Base-by-base conservation (phyloP, 2,797 vertebrate species). In the Bucorvus abyssinicus region DNA sequence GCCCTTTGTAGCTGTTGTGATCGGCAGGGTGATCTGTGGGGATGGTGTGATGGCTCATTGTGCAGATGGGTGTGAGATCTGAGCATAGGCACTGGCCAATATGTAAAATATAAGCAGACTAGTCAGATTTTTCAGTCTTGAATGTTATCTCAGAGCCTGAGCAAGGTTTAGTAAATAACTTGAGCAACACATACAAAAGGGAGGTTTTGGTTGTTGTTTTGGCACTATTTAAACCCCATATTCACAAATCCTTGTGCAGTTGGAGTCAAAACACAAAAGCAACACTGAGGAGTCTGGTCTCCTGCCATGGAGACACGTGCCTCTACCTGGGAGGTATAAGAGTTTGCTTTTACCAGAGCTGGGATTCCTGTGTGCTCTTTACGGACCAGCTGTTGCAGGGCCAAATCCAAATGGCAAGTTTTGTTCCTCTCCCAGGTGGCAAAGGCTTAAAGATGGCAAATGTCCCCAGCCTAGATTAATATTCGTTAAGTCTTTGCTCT, bases 21-120 rank as follows among this genome's bases (percentile, higher is more conserved):
- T 93, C 95, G 96, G 95, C 85, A 95, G 36, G 53, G 40, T 91
- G 94, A 95, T 95, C 77, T 91, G 70, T 55, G 88, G 84, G 34
- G 34, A 57, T 85, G 56, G 68, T 87, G 87, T 86, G 83, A 61
- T 97, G 64, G 38, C 38, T 95, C 53, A 42, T 76, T 52, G 60
- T 88, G 59, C 45, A 42, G 56, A 26, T 38, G 14, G 36, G 38
- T 40, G 85, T 53, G 89, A 91, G 91, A 86, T 75, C 80, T 77
- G 61, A 88, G 38, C 76, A n/a, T 32, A 56, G 2, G 32, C 38
- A 40, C 38, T 40, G 38, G 12, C 38, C 12, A 12, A 12, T 40
- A 12, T 40, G 38, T 40, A 40, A 40, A 40, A 40, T 12, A 40
- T 40, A 40, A 40, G 38, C 38, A 40, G 38, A 40, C 38, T 40